A percentile compares a stretch with the other conserved stretches of the same genome.
These are phyloP conservation scores for Megalops atlanticus DNA, from an alignment of 2,113 vertebrate species.

Conservation along the genomic window DNA sequence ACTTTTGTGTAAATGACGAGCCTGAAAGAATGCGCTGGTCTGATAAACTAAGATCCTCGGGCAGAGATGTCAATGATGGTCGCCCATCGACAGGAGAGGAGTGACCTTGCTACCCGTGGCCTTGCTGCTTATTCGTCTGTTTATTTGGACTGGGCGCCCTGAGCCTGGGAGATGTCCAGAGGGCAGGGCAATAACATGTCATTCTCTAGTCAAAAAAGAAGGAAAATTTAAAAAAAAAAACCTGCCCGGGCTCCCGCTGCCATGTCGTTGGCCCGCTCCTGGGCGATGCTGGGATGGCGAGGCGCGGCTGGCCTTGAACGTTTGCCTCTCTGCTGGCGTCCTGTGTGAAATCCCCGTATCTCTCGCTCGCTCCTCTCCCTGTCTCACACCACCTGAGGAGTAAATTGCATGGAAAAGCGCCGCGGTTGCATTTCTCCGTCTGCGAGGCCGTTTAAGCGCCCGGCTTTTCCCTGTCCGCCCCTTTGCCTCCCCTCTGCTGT, in stretches of 20 bases:
- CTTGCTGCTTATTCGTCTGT: not conserved
- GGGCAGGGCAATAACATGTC: not conserved
- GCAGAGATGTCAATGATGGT: not conserved
- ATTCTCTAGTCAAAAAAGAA: too few species aligned
- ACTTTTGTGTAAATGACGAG: not conserved
- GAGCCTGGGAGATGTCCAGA: slow-evolving; percentile 1
- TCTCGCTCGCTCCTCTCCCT: not conserved
- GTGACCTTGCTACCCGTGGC: not conserved
- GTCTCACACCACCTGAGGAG: slow-evolving; percentile 39
- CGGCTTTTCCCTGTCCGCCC: slow-evolving; percentile 39
- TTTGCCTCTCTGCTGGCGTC: not conserved
- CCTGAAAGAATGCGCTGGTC: not conserved
- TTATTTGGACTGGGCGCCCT: not conserved
- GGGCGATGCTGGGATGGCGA: not conserved
- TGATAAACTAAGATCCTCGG: not conserved
- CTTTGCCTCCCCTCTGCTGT: slow-evolving; percentile 34
- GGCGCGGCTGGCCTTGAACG: not conserved
- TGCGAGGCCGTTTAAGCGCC: not conserved
- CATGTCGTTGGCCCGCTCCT: not conserved
- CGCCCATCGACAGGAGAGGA: not conserved
- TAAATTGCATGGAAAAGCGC: slow-evolving; percentile 46
- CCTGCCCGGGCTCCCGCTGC: too few species aligned
- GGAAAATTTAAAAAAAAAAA: too few species aligned
- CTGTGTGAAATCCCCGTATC: not conserved
- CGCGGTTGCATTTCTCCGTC: slow-evolving; percentile 39